phyloP scores from a whole-genome alignment of 1,140 invertebrate species.

The Ridgeia piscesae region DNA sequence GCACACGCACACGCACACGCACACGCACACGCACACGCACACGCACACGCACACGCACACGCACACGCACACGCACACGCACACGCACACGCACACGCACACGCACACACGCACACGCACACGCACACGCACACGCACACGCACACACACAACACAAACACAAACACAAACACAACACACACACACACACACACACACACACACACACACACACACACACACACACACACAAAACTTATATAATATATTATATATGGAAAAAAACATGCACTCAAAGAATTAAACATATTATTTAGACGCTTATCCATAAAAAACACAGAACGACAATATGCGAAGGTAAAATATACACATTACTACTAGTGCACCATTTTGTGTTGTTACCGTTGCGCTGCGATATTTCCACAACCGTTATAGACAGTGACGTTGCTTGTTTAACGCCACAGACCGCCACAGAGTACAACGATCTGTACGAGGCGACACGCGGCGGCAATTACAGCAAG shows the following conservation, averaged over 20 bases:
- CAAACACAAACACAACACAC: no score
- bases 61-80: no score
- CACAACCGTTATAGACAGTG: no score
- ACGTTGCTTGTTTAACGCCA: neutral
- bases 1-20: no score
- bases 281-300: neutral
- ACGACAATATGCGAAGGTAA: neutral
- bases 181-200: no score
- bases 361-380: neutral
- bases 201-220: no score
- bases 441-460: slow-evolving; percentile 88
- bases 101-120: neutral
- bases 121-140: neutral
- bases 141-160: neutral
- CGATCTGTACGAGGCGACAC: slow-evolving; percentile 76
- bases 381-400: neutral
- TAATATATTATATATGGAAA: no score
- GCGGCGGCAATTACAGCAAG: slow-evolving; percentile 81
- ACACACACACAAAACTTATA: no score
- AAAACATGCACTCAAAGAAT: neutral
- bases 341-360: neutral
- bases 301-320: neutral
- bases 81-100: no score
- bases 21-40: neutral
- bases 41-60: no score